Evolutionary conservation across 2,888 invertebrate species (phyloP), one percentile per base, ranked within the genome.

Genomic region (Apamea crenata): DNA sequence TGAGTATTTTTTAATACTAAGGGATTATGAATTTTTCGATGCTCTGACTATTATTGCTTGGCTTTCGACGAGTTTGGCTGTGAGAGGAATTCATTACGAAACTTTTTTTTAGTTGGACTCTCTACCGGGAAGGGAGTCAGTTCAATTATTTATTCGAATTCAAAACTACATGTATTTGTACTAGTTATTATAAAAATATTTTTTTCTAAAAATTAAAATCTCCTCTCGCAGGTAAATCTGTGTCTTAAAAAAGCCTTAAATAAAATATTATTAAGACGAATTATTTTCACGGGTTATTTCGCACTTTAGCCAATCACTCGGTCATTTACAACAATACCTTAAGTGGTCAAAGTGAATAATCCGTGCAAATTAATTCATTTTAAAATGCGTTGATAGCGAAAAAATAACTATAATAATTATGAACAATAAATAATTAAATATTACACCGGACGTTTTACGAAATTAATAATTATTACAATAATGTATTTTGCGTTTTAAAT

Each of bases 1-100:
- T 70, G 75, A 83, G 79, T 84, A 79, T 84, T 85, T 84, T 84
- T 83, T 53, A 84, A 84, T 86, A 83, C 84, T 86, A 83, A 66
- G 25, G 32, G 40, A 53, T 85, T 77, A 56, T 59, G 66, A 78
- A 73, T 73, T 78, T 67, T 85, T 85, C 71, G 76, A 74, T 14
- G 84, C 87, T 85, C 83, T 53, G 71, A 59, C 25, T 56, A 53
- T 82, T 72, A 47, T 68, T 68, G 84, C 83, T 87, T 70, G 50
- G 74, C 63, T 74, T 83, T 25, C 16, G 6, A 67, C 25, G 53
- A 56, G 50, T 61, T 79, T 74, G 65, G 1, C 61, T 79, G 78
- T n/a, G 73, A 79, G 84, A 36, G 73, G 59, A 63, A 40, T 71
- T 14, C 6, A 36, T 50, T 12, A 21, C 0, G 44, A 68, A 32